Conservation (phyloP, 1,140 invertebrate genomes). For the Drosophila elegans region DNA sequence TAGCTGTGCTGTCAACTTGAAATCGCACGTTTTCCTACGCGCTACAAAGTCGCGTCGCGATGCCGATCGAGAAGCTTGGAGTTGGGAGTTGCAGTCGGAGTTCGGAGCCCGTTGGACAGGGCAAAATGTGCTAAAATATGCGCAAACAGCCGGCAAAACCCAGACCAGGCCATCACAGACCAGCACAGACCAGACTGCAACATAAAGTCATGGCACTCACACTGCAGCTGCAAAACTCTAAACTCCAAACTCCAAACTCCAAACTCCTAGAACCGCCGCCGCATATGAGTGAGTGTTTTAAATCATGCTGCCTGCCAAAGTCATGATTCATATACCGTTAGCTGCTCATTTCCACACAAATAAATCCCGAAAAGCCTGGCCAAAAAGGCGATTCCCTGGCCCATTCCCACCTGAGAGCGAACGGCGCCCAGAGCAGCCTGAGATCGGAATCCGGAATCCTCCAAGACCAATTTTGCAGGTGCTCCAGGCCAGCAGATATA, state of each 20-base stretch:
- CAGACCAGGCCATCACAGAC: conserved; percentile 27
- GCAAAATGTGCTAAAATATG: conserved; percentile 83
- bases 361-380: conserved; percentile 74
- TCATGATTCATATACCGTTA: conserved; percentile 85
- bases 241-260: background rate
- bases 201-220: conserved; percentile 61
- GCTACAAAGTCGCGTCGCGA: conserved; percentile 73
- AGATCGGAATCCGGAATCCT: conserved; percentile 3
- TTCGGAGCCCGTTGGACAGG: conserved; percentile 15
- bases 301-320: conserved; percentile 84
- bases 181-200: conserved; percentile 21
- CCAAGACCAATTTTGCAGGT: conserved; percentile 63
- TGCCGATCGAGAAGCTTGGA: conserved; percentile 59
- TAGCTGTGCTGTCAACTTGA: conserved; percentile 80
- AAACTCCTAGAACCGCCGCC: conserved; percentile 12
- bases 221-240: conserved; percentile 32
- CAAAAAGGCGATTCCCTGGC: conserved; percentile 20
- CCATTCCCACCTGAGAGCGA: conserved; percentile 67
- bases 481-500: conserved; percentile 36
- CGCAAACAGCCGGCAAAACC: conserved; percentile 63
- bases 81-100: conserved; percentile 1
- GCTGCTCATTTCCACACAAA: conserved; percentile 83
- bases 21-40: conserved; percentile 82
- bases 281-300: conserved; percentile 82
- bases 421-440: conserved; percentile 58